Evolutionary conservation across 2,888 invertebrate species (phyloP).

Genomic region (Orgyia antiqua): DNA sequence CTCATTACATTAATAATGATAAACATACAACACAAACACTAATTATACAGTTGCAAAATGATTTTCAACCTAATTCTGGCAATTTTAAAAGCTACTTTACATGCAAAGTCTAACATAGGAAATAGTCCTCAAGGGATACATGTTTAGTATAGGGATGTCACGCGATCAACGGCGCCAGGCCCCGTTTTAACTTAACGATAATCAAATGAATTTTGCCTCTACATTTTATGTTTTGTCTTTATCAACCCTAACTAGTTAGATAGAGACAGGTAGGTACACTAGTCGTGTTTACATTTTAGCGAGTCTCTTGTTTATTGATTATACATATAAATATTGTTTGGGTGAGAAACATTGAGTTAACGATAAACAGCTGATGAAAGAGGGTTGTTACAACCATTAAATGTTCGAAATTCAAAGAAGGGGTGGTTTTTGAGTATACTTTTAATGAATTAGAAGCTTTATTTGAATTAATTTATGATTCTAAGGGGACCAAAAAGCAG

Average conservation of each 20-base stretch:
- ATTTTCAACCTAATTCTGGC: conserved; percentile 29
- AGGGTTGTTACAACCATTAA: not conserved
- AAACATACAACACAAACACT: conserved; percentile 30
- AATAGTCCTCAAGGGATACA: conserved; percentile 34
- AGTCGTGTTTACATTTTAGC: conserved; percentile 27
- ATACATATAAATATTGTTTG: conserved; percentile 33
- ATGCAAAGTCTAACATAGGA: conserved; percentile 13
- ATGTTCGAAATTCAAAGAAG: no score
- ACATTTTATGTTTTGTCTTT: conserved; percentile 34
- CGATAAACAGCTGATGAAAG: conserved; percentile 8
- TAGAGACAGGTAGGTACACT: conserved; percentile 19
- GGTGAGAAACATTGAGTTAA: conserved; percentile 21
- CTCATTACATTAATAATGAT: conserved; percentile 66
- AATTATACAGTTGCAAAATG: not conserved
- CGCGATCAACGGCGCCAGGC: conserved; percentile 58
- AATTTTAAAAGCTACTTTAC: conserved; percentile 16
- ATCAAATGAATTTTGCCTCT: conserved; percentile 52
- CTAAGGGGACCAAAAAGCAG: no score
- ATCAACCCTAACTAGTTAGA: conserved; percentile 24
- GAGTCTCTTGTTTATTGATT: conserved; percentile 47
- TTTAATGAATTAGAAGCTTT: no score
- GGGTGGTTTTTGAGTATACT: no score
- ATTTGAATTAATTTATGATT: no score
- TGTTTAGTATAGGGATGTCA: conserved; percentile 41
- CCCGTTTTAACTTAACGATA: conserved; percentile 55